Evolutionary conservation across 2,888 invertebrate species (phyloP).

Genomic region (Apocheima hispidaria): DNA sequence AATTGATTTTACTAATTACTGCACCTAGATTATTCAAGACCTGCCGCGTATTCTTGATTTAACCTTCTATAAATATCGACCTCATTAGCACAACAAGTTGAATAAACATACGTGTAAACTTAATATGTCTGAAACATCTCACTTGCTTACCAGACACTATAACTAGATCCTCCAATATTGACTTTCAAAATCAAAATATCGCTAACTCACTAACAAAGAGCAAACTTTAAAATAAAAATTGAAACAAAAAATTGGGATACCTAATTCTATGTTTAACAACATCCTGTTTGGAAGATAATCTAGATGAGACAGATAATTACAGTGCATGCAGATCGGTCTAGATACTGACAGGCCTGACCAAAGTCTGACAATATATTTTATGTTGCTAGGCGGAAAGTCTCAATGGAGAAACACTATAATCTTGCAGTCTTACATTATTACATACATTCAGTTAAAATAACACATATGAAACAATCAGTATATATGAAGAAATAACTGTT

Average conservation of each 20-base stretch:
- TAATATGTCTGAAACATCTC: background rate
- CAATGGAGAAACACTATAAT: background rate
- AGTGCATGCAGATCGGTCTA: slow-evolving; percentile 43
- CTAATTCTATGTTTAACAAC: slow-evolving; percentile 50
- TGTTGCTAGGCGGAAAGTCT: slow-evolving; percentile 28
- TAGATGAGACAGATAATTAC: slow-evolving; percentile 62
- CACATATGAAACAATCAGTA: background rate
- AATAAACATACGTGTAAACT: too few relatives aligned
- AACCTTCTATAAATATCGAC: background rate
- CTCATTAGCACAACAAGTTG: background rate
- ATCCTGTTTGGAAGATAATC: slow-evolving; percentile 73
- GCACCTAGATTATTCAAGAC: background rate
- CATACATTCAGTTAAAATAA: background rate
- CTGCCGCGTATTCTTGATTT: background rate
- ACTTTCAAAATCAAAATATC: slow-evolving; percentile 14
- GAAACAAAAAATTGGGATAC: slow-evolving; percentile 24
- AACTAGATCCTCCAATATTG: slow-evolving; percentile 12
- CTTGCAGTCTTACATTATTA: background rate
- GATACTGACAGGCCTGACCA: slow-evolving; percentile 24
- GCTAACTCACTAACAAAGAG: slow-evolving; percentile 23
- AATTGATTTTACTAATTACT: background rate
- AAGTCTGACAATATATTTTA: slow-evolving; percentile 34
- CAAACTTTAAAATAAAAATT: slow-evolving; percentile 16
- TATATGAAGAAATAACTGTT: background rate
- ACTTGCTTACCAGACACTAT: background rate